These are phyloP conservation scores for Epizoanthus fatuus DNA, from an alignment of 92 coral and sea anemone species.

Conservation along the genomic window DNA sequence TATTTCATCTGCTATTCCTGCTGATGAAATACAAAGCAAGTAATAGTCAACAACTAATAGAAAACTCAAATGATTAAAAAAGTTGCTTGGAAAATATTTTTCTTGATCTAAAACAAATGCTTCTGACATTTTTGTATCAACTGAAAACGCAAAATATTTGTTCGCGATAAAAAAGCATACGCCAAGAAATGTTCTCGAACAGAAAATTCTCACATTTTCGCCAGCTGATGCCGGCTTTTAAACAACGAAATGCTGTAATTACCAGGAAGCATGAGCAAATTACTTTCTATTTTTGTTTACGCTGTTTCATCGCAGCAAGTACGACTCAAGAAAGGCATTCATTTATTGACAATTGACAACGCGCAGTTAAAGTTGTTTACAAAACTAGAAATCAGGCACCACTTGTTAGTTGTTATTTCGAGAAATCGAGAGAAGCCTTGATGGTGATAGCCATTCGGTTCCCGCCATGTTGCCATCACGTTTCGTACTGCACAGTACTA, in stretches of 20 bases:
- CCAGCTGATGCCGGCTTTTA: background rate
- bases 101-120: background rate
- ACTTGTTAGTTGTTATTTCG: background rate
- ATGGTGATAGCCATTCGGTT: too few relatives aligned
- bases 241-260: background rate
- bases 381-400: background rate
- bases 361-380: background rate
- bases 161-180: too few relatives aligned
- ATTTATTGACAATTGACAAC: background rate
- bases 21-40: background rate
- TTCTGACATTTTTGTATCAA: too few relatives aligned
- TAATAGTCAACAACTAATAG: background rate
- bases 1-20: too few relatives aligned
- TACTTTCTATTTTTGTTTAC: slow-evolving; percentile 5
- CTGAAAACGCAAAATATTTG: too few relatives aligned
- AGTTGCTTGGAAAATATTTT: background rate
- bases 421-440: too few relatives aligned
- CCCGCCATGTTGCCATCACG: too few relatives aligned
- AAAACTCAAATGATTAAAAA: too few relatives aligned
- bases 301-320: background rate
- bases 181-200: too few relatives aligned
- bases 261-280: background rate
- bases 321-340: background rate
- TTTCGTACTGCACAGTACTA: too few relatives aligned
- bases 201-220: slow-evolving; percentile 2